phyloP scores from a whole-genome alignment of 2,888 invertebrate genomes.

The Hirtodrosophila cameraria region DNA sequence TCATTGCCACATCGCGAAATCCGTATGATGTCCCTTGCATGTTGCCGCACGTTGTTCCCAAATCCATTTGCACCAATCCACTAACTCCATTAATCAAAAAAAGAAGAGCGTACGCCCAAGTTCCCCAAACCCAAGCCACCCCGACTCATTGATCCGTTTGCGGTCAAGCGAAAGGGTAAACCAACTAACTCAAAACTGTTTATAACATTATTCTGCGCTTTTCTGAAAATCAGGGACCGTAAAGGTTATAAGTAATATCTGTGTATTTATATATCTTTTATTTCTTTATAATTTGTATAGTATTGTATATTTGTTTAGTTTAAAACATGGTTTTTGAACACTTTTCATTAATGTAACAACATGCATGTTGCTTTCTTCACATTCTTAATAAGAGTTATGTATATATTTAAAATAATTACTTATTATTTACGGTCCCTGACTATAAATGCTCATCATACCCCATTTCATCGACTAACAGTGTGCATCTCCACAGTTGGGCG shows the following conservation, averaged over 20 bases:
- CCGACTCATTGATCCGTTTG: slow-evolving; percentile 80
- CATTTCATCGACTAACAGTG: slow-evolving; percentile 57
- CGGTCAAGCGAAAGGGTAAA: slow-evolving; percentile 83
- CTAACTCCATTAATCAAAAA: slow-evolving; percentile 20
- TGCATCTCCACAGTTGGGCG: slow-evolving; percentile 84
- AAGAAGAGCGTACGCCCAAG: slow-evolving; percentile 51
- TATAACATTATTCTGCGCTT: background rate
- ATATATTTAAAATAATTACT: slow-evolving; percentile 15
- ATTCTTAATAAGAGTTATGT: too few species aligned
- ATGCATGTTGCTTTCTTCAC: too few species aligned
- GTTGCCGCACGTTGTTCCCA: slow-evolving; percentile 13
- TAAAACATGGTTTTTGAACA: too few species aligned
- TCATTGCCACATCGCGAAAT: background rate
- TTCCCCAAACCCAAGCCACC: slow-evolving; percentile 65
- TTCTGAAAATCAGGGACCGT: slow-evolving; percentile 37
- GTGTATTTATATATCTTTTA: background rate
- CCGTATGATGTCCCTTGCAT: slow-evolving; percentile 22
- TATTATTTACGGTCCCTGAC: slow-evolving; percentile 47
- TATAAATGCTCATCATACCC: slow-evolving; percentile 32
- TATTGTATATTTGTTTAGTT: too few species aligned
- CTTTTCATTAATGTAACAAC: too few species aligned
- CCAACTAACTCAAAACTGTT: background rate
- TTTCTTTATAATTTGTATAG: too few species aligned
- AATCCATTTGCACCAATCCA: slow-evolving; percentile 31
- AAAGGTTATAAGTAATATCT: slow-evolving; percentile 23